phyloP scores from a whole-genome alignment of 2,113 vertebrate genomes.

The Pontoporia blainvillei region DNA sequence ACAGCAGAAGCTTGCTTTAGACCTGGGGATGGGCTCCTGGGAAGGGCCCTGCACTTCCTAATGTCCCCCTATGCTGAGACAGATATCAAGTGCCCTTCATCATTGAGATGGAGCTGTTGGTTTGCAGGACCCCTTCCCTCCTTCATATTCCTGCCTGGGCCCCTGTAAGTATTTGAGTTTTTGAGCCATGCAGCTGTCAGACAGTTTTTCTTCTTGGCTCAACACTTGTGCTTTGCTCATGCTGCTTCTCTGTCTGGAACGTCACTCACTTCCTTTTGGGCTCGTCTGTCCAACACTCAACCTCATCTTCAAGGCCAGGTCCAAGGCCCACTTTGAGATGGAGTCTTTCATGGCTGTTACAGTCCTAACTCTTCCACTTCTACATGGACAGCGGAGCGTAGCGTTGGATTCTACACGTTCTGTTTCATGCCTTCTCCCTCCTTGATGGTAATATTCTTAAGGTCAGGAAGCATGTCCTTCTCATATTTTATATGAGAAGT shows the following conservation, averaged over 20 bases:
- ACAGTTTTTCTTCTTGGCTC: not conserved
- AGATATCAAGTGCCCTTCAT: fast-evolving
- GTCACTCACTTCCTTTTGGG: not conserved
- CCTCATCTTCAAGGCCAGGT: not conserved
- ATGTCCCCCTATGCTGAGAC: not conserved
- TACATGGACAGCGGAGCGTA: fast-evolving
- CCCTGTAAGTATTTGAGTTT: not conserved
- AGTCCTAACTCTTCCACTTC: not conserved
- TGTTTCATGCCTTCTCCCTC: not conserved
- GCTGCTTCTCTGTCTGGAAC: not conserved
- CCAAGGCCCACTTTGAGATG: not conserved
- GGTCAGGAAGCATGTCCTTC: not conserved
- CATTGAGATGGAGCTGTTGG: not conserved
- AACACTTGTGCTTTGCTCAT: not conserved
- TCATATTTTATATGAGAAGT: not conserved
- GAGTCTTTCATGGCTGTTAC: fast-evolving
- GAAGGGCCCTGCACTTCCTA: not conserved
- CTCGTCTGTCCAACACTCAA: not conserved
- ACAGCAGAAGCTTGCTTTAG: too few species aligned
- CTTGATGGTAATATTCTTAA: not conserved
- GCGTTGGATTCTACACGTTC: not conserved
- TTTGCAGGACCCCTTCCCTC: not conserved
- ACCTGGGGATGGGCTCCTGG: not conserved
- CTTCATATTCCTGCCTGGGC: not conserved
- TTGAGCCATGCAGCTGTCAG: conserved; percentile 6